Conservation (phyloP, 2,888 invertebrate species). For the Tridacna crocea region DNA sequence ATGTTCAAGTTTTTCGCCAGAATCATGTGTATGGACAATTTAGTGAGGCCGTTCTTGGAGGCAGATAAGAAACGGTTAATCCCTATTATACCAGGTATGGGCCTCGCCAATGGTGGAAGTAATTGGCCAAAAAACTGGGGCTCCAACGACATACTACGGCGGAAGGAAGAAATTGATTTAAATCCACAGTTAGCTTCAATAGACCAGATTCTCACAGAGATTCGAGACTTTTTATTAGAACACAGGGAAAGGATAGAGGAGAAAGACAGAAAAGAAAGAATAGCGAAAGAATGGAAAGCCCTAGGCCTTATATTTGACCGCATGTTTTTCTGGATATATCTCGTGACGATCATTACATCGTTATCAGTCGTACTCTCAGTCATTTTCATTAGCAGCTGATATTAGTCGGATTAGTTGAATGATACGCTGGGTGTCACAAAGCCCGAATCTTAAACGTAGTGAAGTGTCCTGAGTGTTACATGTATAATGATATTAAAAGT, state of each 20-base stretch:
- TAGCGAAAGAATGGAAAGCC: constrained; percentile 82
- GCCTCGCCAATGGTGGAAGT: constrained; percentile 70
- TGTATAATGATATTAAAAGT: not conserved
- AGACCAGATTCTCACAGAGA: constrained; percentile 71
- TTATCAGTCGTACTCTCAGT: constrained; percentile 77
- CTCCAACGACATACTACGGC: constrained; percentile 59
- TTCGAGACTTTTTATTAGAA: constrained; percentile 72
- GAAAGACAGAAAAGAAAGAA: constrained; percentile 78
- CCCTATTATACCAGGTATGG: constrained; percentile 54
- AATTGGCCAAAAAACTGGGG: constrained; percentile 70
- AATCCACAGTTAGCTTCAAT: constrained; percentile 72
- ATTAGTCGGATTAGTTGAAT: constrained; percentile 6
- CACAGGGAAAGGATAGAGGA: constrained; percentile 77
- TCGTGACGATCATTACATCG: constrained; percentile 78
- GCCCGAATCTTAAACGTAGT: not conserved
- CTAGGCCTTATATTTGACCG: constrained; percentile 82
- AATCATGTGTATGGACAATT: constrained; percentile 79
- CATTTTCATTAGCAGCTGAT: constrained; percentile 66
- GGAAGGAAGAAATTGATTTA: constrained; percentile 61
- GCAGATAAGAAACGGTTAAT: constrained; percentile 62
- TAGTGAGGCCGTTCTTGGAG: constrained; percentile 73
- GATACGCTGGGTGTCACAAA: not conserved
- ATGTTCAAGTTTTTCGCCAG: constrained; percentile 79
- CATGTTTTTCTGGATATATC: constrained; percentile 81
- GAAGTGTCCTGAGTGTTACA: not conserved